Evolutionary conservation across 2,113 vertebrate genomes (phyloP).

Genomic region (Pangasianodon hypophthalmus): DNA sequence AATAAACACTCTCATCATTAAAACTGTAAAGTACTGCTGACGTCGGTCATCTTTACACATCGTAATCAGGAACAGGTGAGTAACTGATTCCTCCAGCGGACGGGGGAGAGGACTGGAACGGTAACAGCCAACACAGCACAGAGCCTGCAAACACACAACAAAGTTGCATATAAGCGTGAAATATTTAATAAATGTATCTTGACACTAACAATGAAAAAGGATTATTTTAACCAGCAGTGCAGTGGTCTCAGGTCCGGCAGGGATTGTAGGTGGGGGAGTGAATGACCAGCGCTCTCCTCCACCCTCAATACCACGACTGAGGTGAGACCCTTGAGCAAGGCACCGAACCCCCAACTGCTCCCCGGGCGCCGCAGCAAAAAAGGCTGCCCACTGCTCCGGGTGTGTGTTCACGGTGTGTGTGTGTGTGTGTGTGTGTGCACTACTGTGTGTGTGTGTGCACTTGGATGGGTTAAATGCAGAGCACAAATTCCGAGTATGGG

Average conservation of each 20-base stretch:
- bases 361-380: no score
- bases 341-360: no score
- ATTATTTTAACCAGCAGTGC: neutral
- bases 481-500: no score
- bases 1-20: conserved; percentile 1
- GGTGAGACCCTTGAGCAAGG: no score
- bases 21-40: neutral
- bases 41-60: conserved; percentile 66
- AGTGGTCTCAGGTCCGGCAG: neutral
- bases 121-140: conserved; percentile 79
- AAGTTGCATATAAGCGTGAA: neutral
- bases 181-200: neutral
- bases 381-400: no score
- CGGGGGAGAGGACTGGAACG: conserved; percentile 74
- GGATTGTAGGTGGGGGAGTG: no score
- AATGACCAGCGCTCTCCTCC: no score
- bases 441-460: no score
- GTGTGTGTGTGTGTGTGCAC: no score
- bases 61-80: conserved; percentile 79
- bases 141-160: conserved; percentile 67
- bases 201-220: neutral
- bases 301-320: no score
- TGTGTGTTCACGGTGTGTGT: no score
- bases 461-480: no score
- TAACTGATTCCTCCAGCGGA: conserved; percentile 73